Conservation (phyloP, 1,140 invertebrate genomes). For the Radopholus similis region DNA sequence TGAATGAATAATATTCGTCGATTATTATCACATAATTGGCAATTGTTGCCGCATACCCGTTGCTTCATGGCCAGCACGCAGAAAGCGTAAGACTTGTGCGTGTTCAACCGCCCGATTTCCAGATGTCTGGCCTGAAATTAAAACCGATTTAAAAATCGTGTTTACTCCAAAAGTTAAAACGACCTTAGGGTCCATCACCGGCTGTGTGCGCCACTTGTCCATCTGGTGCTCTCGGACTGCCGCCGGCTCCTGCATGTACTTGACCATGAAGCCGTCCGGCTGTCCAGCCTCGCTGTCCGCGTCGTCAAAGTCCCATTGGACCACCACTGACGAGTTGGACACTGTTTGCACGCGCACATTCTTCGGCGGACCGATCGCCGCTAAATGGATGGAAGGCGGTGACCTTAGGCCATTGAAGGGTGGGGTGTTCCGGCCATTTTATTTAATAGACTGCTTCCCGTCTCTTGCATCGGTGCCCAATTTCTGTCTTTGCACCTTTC, state of each 20-base stretch:
- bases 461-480: background rate
- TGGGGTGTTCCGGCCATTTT: too few species aligned
- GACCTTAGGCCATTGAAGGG: background rate
- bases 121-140: conserved; percentile 49
- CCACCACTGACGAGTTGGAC: conserved; percentile 55
- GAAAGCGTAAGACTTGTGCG: conserved; percentile 57
- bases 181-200: conserved; percentile 39
- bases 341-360: conserved; percentile 57
- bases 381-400: conserved; percentile 36
- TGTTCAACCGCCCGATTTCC: conserved; percentile 37
- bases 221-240: conserved; percentile 25
- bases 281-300: conserved; percentile 26
- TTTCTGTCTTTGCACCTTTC: background rate
- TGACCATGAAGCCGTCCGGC: conserved; percentile 56
- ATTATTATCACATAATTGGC: background rate
- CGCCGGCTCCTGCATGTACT: conserved; percentile 58
- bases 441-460: background rate
- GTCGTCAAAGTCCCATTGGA: conserved; percentile 59
- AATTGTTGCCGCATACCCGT: conserved; percentile 52
- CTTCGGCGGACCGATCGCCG: conserved; percentile 53
- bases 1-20: conserved; percentile 24
- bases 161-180: too few species aligned
- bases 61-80: conserved; percentile 59
- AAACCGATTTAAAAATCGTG: too few species aligned
- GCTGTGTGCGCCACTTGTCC: conserved; percentile 38